A percentile compares a stretch with the other conserved stretches of the same genome.
Evolutionary conservation across 2,113 vertebrate genomes (phyloP).

Genomic region (Cranoglanis bouderius): DNA sequence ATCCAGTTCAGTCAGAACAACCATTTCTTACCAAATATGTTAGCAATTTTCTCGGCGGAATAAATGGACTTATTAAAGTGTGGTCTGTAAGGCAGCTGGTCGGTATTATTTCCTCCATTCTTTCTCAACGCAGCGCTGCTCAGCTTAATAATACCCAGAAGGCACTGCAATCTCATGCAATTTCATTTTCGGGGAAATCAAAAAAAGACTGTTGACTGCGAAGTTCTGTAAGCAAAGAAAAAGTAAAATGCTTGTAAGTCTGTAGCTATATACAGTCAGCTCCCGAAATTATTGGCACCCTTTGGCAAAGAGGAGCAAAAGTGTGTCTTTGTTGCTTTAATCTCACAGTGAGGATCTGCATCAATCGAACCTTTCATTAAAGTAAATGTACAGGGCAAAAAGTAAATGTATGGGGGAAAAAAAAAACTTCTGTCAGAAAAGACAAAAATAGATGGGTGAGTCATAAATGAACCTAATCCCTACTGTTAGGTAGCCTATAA

Average conservation of each 20-base stretch:
- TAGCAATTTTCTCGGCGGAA: not conserved
- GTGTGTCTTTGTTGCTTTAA: not conserved
- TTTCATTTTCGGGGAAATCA: not conserved
- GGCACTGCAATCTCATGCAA: not conserved
- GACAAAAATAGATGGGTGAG: too few relatives aligned
- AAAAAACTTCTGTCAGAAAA: too few relatives aligned
- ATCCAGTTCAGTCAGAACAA: not conserved
- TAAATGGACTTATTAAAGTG: not conserved
- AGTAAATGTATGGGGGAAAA: too few relatives aligned
- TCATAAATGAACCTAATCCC: not conserved
- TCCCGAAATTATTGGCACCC: not conserved
- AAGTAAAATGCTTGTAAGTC: not conserved
- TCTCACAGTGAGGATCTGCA: not conserved
- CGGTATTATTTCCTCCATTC: not conserved
- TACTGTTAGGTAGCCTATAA: not conserved
- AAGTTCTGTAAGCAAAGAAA: not conserved
- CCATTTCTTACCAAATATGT: not conserved
- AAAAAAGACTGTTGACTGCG: not conserved
- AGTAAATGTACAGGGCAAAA: not conserved
- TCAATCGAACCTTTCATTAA: not conserved
- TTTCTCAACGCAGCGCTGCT: constrained; percentile 59
- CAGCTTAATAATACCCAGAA: constrained; percentile 62
- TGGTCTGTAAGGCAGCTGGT: not conserved
- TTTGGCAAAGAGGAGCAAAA: not conserved
- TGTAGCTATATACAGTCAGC: not conserved